Conservation (phyloP, 2,888 invertebrate species). For the Sicus ferrugineus region DNA sequence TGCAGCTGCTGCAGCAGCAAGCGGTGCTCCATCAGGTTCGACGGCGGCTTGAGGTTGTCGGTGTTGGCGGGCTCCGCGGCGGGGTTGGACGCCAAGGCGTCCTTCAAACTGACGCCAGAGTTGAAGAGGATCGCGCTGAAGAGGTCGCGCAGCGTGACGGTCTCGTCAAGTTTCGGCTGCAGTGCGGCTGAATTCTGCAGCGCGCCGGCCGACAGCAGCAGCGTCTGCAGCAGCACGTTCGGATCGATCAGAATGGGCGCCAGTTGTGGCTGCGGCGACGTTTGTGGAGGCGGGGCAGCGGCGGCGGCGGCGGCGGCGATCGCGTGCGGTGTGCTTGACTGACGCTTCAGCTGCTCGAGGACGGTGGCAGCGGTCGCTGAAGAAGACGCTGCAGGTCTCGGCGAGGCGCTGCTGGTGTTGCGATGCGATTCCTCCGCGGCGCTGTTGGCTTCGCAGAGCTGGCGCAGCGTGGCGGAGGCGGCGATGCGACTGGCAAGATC, state of each 20-base stretch:
- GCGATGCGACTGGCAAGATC: conserved; percentile 49
- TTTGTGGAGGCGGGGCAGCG: conserved; percentile 37
- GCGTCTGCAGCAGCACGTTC: conserved; percentile 56
- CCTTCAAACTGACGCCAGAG: conserved; percentile 48
- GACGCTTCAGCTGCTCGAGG: conserved; percentile 24
- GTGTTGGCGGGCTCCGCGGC: conserved; percentile 49
- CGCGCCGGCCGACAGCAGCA: conserved; percentile 56
- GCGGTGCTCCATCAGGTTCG: conserved; percentile 51
- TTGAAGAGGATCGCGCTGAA: conserved; percentile 57
- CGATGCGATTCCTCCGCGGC: conserved; percentile 46
- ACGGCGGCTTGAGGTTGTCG: conserved; percentile 42
- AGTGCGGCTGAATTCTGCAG: conserved; percentile 37
- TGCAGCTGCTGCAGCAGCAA: conserved; percentile 51
- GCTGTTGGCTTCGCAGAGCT: conserved; percentile 51
- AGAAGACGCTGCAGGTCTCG: not conserved
- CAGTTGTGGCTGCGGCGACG: conserved; percentile 40
- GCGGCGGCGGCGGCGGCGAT: conserved; percentile 39
- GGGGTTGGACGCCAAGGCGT: conserved; percentile 40
- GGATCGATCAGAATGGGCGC: conserved; percentile 53
- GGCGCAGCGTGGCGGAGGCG: conserved; percentile 51
- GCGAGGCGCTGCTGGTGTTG: conserved; percentile 21
- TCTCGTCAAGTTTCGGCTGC: conserved; percentile 54
- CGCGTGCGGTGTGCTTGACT: conserved; percentile 30
- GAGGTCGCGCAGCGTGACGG: conserved; percentile 56
- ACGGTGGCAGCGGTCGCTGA: conserved; percentile 9